A percentile compares a stretch with the other conserved stretches of the same genome.
Evolutionary conservation across 2,888 invertebrate species (phyloP).

Genomic region (Thera britannica): DNA sequence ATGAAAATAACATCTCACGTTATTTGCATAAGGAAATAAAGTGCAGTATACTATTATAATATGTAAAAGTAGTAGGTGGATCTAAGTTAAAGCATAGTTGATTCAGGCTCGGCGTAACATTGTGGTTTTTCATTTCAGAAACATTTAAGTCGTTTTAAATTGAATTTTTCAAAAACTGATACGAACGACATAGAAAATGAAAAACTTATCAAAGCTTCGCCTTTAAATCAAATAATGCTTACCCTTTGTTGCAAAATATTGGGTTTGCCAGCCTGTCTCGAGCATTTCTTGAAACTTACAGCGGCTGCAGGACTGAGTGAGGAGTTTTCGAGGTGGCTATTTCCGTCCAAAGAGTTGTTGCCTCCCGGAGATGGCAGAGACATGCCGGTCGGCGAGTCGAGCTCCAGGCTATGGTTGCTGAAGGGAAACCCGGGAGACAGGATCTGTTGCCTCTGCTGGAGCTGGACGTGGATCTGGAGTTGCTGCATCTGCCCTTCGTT

Average conservation of each 20-base stretch:
- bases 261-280: constrained; percentile 85
- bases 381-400: constrained; percentile 90
- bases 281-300: constrained; percentile 88
- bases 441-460: constrained; percentile 87
- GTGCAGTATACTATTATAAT: constrained; percentile 44
- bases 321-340: constrained; percentile 83
- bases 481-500: constrained; percentile 87
- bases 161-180: constrained; percentile 28
- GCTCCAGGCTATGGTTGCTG: constrained; percentile 88
- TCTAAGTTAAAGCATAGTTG: constrained; percentile 82
- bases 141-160: constrained; percentile 63
- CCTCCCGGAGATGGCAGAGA: constrained; percentile 93
- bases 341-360: constrained; percentile 88
- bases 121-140: constrained; percentile 58
- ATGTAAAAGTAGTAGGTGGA: constrained; percentile 51
- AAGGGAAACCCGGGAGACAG: constrained; percentile 86
- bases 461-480: constrained; percentile 88
- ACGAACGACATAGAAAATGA: constrained; percentile 65
- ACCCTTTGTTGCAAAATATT: constrained; percentile 94
- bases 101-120: constrained; percentile 82
- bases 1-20: constrained; percentile 37
- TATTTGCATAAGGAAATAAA: constrained; percentile 47
- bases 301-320: constrained; percentile 88
- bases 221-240: constrained; percentile 87
- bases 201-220: constrained; percentile 82